Conservation (phyloP, 2,888 invertebrate genomes). For the Girardia tigrina region DNA sequence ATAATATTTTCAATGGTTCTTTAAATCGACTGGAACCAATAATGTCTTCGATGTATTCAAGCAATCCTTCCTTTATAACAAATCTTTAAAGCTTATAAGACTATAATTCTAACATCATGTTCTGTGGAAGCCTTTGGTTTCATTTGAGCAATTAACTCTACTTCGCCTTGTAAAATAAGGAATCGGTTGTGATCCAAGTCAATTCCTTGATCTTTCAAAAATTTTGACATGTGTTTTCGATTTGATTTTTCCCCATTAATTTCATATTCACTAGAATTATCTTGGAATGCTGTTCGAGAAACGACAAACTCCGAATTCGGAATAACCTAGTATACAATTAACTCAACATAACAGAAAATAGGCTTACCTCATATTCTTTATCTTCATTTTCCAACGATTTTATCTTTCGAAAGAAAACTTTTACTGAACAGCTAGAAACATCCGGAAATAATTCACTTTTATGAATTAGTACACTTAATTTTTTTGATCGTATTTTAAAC, state of each 20-base stretch:
- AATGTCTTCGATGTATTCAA: constrained; percentile 94
- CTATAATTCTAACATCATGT: constrained; percentile 56
- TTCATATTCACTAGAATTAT: constrained; percentile 58
- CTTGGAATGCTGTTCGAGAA: constrained; percentile 67
- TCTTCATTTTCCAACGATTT: constrained; percentile 52
- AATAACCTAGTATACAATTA: constrained; percentile 53
- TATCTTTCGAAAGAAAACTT: constrained; percentile 66
- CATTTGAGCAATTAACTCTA: constrained; percentile 97
- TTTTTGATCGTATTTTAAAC: constrained; percentile 83
- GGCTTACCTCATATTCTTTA: constrained; percentile 58
- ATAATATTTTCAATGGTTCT: constrained; percentile 65
- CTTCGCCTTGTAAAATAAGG: constrained; percentile 89
- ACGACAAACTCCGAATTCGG: constrained; percentile 68
- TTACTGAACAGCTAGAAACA: constrained; percentile 66
- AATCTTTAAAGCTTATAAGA: too few relatives aligned
- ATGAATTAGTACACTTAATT: constrained; percentile 78
- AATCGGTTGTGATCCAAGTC: constrained; percentile 92
- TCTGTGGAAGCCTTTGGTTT: constrained; percentile 74
- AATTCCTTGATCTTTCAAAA: constrained; percentile 68
- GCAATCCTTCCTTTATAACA: constrained; percentile 62
- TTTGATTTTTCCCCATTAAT: constrained; percentile 54
- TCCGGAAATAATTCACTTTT: constrained; percentile 68
- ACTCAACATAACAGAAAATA: too few relatives aligned
- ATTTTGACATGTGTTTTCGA: constrained; percentile 70
- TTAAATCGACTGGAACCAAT: constrained; percentile 64